Evolutionary conservation across 2,797 vertebrate species (phyloP).

Genomic region (Astyanax mexicanus): DNA sequence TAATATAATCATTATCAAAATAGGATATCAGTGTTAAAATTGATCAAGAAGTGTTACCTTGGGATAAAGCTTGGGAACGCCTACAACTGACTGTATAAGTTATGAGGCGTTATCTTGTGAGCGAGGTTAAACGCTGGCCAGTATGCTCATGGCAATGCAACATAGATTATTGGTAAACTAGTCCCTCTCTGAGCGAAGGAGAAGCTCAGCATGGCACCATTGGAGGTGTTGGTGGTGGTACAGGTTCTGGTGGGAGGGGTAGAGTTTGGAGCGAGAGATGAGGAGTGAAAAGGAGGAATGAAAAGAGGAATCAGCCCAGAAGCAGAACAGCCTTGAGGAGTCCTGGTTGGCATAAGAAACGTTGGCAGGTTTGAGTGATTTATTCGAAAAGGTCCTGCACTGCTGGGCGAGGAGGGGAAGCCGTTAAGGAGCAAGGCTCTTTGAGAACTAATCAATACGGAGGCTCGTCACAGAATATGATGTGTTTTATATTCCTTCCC

Average conservation of each 20-base stretch:
- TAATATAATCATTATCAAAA: too few species aligned
- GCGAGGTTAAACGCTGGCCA: too few species aligned
- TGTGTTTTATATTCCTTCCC: constrained; percentile 51
- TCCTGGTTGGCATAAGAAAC: constrained; percentile 56
- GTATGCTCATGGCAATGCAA: too few species aligned
- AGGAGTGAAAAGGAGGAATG: constrained; percentile 58
- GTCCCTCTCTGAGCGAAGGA: too few species aligned
- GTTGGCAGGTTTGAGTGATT: constrained; percentile 30
- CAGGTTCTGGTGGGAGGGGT: background rate
- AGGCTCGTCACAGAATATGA: constrained; percentile 51
- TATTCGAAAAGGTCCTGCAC: constrained; percentile 46
- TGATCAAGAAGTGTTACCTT: too few species aligned
- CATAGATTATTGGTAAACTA: too few species aligned
- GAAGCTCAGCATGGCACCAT: too few species aligned
- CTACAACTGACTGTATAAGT: too few species aligned
- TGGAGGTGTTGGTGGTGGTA: background rate
- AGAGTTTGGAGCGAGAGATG: constrained; percentile 37
- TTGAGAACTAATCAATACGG: constrained; percentile 52
- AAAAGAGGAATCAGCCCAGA: constrained; percentile 59
- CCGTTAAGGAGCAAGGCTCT: constrained; percentile 41
- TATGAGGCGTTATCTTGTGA: too few species aligned
- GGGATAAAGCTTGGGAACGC: too few species aligned
- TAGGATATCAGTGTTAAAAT: too few species aligned
- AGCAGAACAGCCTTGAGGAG: constrained; percentile 69
- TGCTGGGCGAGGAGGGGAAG: constrained; percentile 41